A percentile compares a stretch with the other conserved stretches of the same genome.
phyloP scores from a whole-genome alignment of 2,797 vertebrate genomes.

The Cetoscarus ocellatus region DNA sequence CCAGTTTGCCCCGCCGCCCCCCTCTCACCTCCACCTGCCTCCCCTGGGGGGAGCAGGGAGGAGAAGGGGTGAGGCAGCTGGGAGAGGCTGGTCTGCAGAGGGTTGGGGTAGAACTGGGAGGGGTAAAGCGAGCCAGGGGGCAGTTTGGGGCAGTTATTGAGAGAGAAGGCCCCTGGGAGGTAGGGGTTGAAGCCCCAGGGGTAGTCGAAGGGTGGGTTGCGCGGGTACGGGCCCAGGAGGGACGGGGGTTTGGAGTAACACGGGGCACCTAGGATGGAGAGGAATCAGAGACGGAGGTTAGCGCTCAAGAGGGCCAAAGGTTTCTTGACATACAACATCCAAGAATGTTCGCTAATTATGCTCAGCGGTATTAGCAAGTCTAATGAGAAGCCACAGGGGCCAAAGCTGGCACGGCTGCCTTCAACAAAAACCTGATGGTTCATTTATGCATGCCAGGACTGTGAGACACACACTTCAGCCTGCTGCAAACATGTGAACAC shows the following conservation, averaged over 20 bases:
- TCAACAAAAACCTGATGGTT: constrained; percentile 71
- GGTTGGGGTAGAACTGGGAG: constrained; percentile 93
- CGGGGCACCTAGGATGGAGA: constrained; percentile 84
- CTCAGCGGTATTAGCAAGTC: constrained; percentile 78
- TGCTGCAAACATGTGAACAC: constrained; percentile 59
- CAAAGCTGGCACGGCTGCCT: constrained; percentile 68
- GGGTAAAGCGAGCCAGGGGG: constrained; percentile 92
- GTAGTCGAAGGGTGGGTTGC: constrained; percentile 91
- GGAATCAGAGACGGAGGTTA: constrained; percentile 70
- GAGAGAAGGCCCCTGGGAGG: constrained; percentile 91
- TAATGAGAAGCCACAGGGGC: constrained; percentile 79
- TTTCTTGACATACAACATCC: constrained; percentile 78
- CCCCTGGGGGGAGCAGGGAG: constrained; percentile 83
- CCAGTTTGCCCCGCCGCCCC: constrained; percentile 75
- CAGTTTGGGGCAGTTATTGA: constrained; percentile 91
- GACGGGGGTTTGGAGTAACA: constrained; percentile 92
- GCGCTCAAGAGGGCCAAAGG: constrained; percentile 70
- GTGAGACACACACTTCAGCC: constrained; percentile 48
- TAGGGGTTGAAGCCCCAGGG: constrained; percentile 95
- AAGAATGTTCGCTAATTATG: constrained; percentile 81
- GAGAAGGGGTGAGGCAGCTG: constrained; percentile 89
- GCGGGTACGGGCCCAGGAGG: constrained; percentile 90
- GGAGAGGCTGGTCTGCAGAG: constrained; percentile 87
- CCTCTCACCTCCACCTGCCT: constrained; percentile 80
- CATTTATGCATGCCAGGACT: constrained; percentile 77